Evolutionary conservation across 2,113 vertebrate species (phyloP).

Genomic region (Smithornis capensis): DNA sequence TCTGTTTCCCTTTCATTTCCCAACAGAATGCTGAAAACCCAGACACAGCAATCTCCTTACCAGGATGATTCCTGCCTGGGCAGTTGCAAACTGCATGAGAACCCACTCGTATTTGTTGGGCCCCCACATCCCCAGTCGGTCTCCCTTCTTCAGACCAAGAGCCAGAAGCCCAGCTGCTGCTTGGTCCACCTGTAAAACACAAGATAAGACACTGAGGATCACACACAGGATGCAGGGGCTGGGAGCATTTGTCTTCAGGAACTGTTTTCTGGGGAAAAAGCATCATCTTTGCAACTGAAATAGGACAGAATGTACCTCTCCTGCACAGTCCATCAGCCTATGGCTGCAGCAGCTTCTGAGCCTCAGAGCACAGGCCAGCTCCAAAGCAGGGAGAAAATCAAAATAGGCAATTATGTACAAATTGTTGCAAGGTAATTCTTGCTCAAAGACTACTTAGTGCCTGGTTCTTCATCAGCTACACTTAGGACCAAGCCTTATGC

Average conservation of each 20-base stretch:
- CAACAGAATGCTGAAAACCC: not conserved
- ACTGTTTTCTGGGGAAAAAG: not conserved
- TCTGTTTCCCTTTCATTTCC: not conserved
- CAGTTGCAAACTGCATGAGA: slow-evolving; percentile 88
- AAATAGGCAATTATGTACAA: not conserved
- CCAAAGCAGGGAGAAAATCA: not conserved
- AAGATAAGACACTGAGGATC: not conserved
- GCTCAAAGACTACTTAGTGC: not conserved
- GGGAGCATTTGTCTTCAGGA: not conserved
- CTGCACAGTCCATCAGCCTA: not conserved
- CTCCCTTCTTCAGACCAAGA: slow-evolving; percentile 85
- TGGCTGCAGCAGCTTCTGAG: not conserved
- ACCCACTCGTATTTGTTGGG: slow-evolving; percentile 93
- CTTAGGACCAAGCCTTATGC: not conserved
- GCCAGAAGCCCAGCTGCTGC: slow-evolving; percentile 89
- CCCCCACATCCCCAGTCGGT: slow-evolving; percentile 91
- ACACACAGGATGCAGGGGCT: not conserved
- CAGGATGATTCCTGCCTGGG: slow-evolving; percentile 91
- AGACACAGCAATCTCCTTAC: slow-evolving; percentile 71
- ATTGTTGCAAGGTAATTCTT: not conserved
- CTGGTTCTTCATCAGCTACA: not conserved
- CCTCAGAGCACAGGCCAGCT: not conserved
- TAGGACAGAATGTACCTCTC: not conserved
- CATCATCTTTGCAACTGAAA: not conserved
- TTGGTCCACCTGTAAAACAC: slow-evolving; percentile 82